phyloP scores from a whole-genome alignment of 2,113 vertebrate genomes.

The Tragelaphus scriptus region DNA sequence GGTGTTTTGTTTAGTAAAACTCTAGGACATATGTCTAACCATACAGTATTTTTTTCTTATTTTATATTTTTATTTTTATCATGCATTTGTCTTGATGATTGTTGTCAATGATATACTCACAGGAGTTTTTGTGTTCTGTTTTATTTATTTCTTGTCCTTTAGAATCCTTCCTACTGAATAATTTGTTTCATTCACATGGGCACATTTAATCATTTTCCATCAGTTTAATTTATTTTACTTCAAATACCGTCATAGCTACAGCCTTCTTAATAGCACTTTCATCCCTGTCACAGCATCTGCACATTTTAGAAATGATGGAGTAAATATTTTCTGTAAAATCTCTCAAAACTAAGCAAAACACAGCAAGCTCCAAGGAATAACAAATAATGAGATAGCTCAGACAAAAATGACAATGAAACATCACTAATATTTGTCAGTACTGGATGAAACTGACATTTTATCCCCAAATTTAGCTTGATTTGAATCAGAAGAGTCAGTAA shows the following conservation, averaged over 20 bases:
- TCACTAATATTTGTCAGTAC: background rate
- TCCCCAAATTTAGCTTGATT: background rate
- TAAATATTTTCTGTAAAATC: background rate
- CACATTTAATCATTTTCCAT: slow-evolving; percentile 22
- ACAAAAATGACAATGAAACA: background rate
- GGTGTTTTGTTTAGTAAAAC: background rate
- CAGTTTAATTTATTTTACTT: slow-evolving; percentile 4
- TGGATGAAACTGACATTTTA: background rate
- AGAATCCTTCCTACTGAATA: background rate
- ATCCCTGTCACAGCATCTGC: background rate
- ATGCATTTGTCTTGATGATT: background rate
- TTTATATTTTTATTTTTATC: background rate
- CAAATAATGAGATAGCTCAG: background rate
- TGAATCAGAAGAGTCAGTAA: background rate
- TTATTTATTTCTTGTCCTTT: background rate
- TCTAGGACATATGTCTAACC: background rate
- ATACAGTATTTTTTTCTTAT: background rate
- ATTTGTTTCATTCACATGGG: slow-evolving; percentile 22
- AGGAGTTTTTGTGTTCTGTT: background rate
- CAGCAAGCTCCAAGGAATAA: background rate
- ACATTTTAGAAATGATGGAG: background rate
- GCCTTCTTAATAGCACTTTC: background rate
- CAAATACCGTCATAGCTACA: background rate
- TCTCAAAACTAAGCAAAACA: slow-evolving; percentile 20
- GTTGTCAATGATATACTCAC: background rate